phyloP scores from a whole-genome alignment of 2,113 vertebrate species.

The Ameiurus melas region DNA sequence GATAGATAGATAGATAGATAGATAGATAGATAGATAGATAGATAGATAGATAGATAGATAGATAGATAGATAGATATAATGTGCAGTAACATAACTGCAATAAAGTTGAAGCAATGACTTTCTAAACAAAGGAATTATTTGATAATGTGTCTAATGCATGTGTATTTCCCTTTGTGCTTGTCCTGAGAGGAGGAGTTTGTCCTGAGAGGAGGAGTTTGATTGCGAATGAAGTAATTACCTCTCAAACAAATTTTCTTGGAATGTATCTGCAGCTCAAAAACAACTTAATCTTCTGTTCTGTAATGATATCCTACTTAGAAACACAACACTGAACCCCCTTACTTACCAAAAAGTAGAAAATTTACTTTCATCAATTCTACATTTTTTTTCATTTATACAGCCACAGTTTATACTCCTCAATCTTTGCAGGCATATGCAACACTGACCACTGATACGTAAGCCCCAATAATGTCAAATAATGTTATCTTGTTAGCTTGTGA shows the following conservation, averaged over 20 bases:
- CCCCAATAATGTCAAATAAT: not conserved
- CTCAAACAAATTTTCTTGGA: not conserved
- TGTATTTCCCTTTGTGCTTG: not conserved
- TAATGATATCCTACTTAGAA: not conserved
- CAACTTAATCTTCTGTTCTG: not conserved
- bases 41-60: too few relatives aligned
- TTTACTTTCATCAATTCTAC: not conserved
- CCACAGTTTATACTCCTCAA: not conserved
- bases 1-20: too few relatives aligned
- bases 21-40: too few relatives aligned
- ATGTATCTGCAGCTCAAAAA: not conserved
- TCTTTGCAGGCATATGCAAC: not conserved
- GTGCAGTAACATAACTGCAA: not conserved
- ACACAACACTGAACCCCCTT: not conserved
- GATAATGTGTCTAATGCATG: not conserved
- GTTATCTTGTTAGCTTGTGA: not conserved
- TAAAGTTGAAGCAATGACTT: not conserved
- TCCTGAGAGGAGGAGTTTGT: not conserved
- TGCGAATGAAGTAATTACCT: not conserved
- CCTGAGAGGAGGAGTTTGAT: not conserved
- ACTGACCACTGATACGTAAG: conserved; percentile 16
- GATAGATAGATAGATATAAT: too few relatives aligned
- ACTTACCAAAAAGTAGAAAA: not conserved
- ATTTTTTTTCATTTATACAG: not conserved
- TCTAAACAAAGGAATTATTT: not conserved